A percentile compares a stretch with the other conserved stretches of the same genome.
These are phyloP conservation scores for Ceramica pisi DNA, from an alignment of 2,888 invertebrate genomes.

Conservation along the genomic window DNA sequence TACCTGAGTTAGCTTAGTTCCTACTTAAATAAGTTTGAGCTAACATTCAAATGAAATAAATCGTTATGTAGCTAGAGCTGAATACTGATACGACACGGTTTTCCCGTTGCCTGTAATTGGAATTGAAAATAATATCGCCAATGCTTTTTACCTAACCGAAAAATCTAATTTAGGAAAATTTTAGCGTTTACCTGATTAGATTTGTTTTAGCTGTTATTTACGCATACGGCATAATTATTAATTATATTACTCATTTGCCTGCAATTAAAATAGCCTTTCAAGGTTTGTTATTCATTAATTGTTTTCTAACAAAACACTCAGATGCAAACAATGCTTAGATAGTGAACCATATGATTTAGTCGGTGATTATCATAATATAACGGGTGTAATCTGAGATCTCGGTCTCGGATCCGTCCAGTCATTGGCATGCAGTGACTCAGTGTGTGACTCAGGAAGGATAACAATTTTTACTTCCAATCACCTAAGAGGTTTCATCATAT, in stretches of 20 bases:
- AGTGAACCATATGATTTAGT: constrained; percentile 35
- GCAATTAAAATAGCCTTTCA: constrained; percentile 3
- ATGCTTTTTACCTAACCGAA: constrained; percentile 3
- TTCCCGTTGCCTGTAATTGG: constrained; percentile 16
- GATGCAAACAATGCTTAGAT: constrained; percentile 15
- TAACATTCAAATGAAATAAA: background rate
- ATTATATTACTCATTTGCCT: constrained; percentile 17
- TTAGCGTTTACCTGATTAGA: background rate
- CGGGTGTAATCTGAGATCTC: constrained; percentile 50
- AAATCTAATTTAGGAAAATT: constrained; percentile 21
- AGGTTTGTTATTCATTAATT: constrained; percentile 16
- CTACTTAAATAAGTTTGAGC: background rate
- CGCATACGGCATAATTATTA: background rate
- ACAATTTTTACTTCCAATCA: constrained; percentile 34
- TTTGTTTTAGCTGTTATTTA: background rate
- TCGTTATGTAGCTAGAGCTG: background rate
- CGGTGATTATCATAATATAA: constrained; percentile 40
- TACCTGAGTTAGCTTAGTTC: background rate
- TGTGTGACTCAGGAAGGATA: constrained; percentile 73
- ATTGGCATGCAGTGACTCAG: constrained; percentile 74
- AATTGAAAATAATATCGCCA: constrained; percentile 9
- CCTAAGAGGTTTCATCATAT: constrained; percentile 29
- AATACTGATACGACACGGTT: constrained; percentile 19
- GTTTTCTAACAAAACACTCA: constrained; percentile 27
- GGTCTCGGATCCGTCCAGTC: constrained; percentile 51